Evolutionary conservation across 2,113 vertebrate genomes (phyloP).

Genomic region (Lepus americanus): DNA sequence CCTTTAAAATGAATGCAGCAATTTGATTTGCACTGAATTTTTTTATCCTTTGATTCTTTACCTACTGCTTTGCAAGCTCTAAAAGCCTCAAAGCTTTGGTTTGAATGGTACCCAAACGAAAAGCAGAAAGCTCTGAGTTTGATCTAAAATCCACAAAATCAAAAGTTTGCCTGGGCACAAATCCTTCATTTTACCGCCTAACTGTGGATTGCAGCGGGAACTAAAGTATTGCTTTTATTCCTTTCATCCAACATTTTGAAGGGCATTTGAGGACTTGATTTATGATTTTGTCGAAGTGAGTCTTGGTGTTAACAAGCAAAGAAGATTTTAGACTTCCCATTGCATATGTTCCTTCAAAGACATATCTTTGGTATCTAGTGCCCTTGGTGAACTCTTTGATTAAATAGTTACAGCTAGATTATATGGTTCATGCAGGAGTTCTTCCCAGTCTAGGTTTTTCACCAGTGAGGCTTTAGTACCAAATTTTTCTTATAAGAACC

Average conservation of each 20-base stretch:
- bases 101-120: conserved; percentile 66
- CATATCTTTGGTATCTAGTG: background rate
- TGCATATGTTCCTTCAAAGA: conserved; percentile 64
- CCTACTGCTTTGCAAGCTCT: conserved; percentile 29
- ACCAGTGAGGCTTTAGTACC: background rate
- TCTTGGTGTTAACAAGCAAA: conserved; percentile 68
- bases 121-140: conserved; percentile 64
- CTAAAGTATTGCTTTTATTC: conserved; percentile 68
- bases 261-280: conserved; percentile 65
- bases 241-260: conserved; percentile 69
- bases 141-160: conserved; percentile 72
- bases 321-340: conserved; percentile 63
- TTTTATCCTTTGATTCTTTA: conserved; percentile 59
- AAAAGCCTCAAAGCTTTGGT: conserved; percentile 59
- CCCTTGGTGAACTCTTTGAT: conserved; percentile 63
- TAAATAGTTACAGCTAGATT: conserved; percentile 51
- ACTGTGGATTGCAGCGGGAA: conserved; percentile 39
- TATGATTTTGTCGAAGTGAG: conserved; percentile 69
- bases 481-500: background rate
- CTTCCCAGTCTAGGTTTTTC: background rate
- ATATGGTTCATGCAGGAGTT: background rate
- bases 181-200: conserved; percentile 60
- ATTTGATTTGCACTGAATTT: conserved; percentile 55
- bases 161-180: conserved; percentile 60
- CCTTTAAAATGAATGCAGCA: conserved; percentile 63